Evolutionary conservation across 2,797 vertebrate genomes (phyloP).

Genomic region (Pyrocephalus nanus): DNA sequence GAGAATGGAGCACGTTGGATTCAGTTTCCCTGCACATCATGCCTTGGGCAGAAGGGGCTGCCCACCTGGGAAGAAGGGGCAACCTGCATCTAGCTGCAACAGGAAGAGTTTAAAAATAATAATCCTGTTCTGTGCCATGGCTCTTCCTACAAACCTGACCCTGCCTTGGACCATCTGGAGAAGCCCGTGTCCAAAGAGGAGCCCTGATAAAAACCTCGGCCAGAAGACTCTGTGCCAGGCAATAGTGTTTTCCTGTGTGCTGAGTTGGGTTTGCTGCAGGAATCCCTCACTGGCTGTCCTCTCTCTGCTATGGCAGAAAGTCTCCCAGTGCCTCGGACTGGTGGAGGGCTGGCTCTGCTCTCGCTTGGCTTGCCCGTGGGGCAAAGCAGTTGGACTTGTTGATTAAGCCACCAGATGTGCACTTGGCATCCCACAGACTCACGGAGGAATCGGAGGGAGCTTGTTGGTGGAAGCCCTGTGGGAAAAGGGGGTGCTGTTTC

Average conservation of each 20-base stretch:
- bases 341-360: neutral
- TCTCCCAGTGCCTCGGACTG: slow-evolving; percentile 19
- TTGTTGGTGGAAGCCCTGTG: neutral
- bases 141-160: slow-evolving; percentile 54
- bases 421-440: neutral
- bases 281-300: slow-evolving; percentile 1
- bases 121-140: slow-evolving; percentile 44
- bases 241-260: neutral
- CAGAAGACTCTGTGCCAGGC: slow-evolving; percentile 27
- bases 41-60: slow-evolving; percentile 47
- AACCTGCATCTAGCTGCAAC: slow-evolving; percentile 24
- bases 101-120: slow-evolving; percentile 47
- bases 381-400: neutral
- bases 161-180: slow-evolving; percentile 39
- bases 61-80: slow-evolving; percentile 34
- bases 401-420: neutral
- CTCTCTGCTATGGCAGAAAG: slow-evolving; percentile 37
- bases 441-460: neutral
- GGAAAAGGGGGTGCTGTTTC: neutral
- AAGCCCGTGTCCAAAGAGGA: slow-evolving; percentile 30
- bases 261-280: slow-evolving; percentile 25
- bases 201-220: neutral
- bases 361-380: neutral
- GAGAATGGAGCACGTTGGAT: slow-evolving; percentile 55
- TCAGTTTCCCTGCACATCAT: slow-evolving; percentile 36